Evolutionary conservation across 2,888 invertebrate genomes (phyloP), one percentile per base, ranked within the genome.

Genomic region (Andrena bicolor): DNA sequence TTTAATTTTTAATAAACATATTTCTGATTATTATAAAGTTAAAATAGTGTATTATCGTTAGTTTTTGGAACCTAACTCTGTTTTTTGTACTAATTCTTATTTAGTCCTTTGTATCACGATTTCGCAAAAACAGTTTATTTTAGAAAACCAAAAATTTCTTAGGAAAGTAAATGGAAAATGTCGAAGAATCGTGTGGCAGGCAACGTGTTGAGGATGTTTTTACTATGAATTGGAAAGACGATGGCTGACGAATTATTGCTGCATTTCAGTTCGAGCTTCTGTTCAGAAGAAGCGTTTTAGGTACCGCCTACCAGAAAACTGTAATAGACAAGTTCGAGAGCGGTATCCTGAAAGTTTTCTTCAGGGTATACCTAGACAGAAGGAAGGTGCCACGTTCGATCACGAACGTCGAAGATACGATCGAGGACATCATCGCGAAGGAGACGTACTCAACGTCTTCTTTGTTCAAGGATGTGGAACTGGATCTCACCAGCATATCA

Each of bases 381-480:
- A 96, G 97, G 95, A 97, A 97, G 95, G 95, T 98, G 90, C 96
- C 97, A 16, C 96, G 96, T 96, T 97, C 96, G 58, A 95, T 97
- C 48, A 95, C 96, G 8, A 97, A 97, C 90, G 95, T 97, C 79
- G 97, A 97, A 93, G 97, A 97, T 92, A 96, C 96, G 8, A 95
- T 97, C 65, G 96, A 96, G 90, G 97, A 96, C 92, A 96, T 97
- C 61, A 94, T 98, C 89, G 95, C 97, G 73, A 96, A 97, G 92
- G 97, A 97, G 94, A 95, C 97, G 32, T 95, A 96, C 74, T 96
- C 97, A 0, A 95, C 95, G 76, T 96, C 96, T 88, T 96, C 97
- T 13, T 94, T 97, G 7, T 96, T 97, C 92, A 96, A 96, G 87
- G 96, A 96, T 86, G 95, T 97, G 86, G 96, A 96, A 91, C 96